These are phyloP conservation scores for Trogon surrucura DNA, from an alignment of 2,113 vertebrate species.

Conservation along the genomic window DNA sequence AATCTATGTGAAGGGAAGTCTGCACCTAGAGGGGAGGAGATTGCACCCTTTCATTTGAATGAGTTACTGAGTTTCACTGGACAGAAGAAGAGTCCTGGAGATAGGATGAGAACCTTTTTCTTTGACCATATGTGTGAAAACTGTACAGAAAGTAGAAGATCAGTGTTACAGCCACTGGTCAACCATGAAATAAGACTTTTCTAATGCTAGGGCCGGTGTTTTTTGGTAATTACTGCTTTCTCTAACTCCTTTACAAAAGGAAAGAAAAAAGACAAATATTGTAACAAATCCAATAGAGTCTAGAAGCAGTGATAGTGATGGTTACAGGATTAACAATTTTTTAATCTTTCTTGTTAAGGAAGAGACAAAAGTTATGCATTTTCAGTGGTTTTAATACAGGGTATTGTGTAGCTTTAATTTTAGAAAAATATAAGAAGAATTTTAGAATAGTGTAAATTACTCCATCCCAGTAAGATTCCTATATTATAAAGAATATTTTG, in stretches of 20 bases:
- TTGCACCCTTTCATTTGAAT: background rate
- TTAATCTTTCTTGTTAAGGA: background rate
- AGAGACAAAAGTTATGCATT: background rate
- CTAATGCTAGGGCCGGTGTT: fast-evolving
- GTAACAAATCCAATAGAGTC: background rate
- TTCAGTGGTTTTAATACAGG: background rate
- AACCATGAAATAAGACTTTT: background rate
- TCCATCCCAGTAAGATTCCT: background rate
- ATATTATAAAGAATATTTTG: background rate
- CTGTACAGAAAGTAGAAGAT: background rate
- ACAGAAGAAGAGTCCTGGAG: background rate
- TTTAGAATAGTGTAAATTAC: background rate
- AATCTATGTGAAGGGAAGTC: background rate
- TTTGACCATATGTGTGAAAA: background rate
- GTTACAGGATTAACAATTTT: background rate
- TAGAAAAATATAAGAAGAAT: background rate
- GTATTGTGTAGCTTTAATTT: background rate
- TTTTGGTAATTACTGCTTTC: background rate
- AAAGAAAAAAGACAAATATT: background rate
- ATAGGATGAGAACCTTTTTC: background rate
- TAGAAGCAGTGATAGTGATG: background rate
- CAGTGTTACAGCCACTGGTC: background rate
- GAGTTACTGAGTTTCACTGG: background rate
- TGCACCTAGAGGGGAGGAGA: background rate
- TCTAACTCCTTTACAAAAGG: background rate